phyloP scores from a whole-genome alignment of 2,888 invertebrate genomes.

The Dilophus febrilis region DNA sequence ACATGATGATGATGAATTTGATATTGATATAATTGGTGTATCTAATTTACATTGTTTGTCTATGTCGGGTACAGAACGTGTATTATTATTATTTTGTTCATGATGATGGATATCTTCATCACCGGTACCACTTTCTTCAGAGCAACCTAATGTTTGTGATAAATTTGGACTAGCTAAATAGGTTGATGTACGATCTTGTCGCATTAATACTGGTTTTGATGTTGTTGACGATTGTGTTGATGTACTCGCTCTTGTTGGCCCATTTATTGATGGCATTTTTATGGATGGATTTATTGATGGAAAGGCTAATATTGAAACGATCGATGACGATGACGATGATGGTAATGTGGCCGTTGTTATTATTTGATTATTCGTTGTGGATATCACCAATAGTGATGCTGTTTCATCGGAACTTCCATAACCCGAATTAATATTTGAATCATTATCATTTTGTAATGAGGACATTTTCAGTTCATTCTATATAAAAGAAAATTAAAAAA shows the following conservation, averaged over 20 bases:
- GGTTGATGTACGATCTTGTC: conserved; percentile 72
- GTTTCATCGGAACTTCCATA: conserved; percentile 69
- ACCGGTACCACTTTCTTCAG: conserved; percentile 57
- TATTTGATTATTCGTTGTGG: conserved; percentile 24
- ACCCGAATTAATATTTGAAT: conserved; percentile 43
- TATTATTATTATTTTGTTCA: not conserved
- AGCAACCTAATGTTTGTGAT: conserved; percentile 53
- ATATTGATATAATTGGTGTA: conserved; percentile 36
- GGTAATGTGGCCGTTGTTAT: conserved; percentile 16
- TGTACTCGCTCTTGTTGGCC: conserved; percentile 24
- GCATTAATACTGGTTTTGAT: conserved; percentile 63
- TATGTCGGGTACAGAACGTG: conserved; percentile 30
- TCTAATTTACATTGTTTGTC: conserved; percentile 38
- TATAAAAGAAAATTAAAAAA: too few relatives aligned
- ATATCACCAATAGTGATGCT: conserved; percentile 52
- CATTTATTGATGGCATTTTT: conserved; percentile 24
- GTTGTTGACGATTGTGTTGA: conserved; percentile 18
- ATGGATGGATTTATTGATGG: conserved; percentile 20
- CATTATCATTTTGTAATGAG: conserved; percentile 34
- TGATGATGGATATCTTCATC: conserved; percentile 40
- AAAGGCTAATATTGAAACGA: conserved; percentile 24
- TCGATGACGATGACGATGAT: conserved; percentile 12
- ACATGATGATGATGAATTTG: conserved; percentile 19
- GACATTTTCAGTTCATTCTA: too few relatives aligned
- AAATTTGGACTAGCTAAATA: conserved; percentile 51